Conservation (phyloP, 1,140 invertebrate species). For the Rhizoglyphus robini region DNA sequence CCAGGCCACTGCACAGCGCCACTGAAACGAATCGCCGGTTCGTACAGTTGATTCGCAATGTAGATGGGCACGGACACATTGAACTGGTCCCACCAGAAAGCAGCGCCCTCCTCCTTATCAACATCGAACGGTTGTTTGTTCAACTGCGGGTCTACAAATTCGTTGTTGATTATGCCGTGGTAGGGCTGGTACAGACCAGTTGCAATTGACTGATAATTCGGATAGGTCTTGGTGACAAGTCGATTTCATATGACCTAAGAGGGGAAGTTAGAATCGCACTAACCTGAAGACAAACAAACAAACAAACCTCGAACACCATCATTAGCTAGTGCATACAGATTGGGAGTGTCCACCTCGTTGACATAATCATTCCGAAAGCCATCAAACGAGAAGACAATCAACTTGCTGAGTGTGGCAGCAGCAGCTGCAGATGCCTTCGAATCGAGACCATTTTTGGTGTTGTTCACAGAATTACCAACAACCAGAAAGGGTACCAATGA, state of each 20-base stretch:
- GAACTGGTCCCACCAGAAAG: slow-evolving; percentile 26
- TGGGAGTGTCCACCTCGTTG: slow-evolving; percentile 24
- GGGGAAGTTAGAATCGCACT: neutral
- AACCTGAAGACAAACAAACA: neutral
- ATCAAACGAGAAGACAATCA: slow-evolving; percentile 30
- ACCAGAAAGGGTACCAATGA: too few relatives aligned
- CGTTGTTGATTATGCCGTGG: slow-evolving; percentile 37
- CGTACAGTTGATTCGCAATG: slow-evolving; percentile 20
- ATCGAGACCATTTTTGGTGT: neutral
- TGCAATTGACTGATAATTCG: slow-evolving; percentile 31
- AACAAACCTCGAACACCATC: slow-evolving; percentile 22
- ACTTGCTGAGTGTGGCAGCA: neutral
- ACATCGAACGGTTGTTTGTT: slow-evolving; percentile 20
- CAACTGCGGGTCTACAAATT: slow-evolving; percentile 27
- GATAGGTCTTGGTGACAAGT: slow-evolving; percentile 31
- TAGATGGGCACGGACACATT: slow-evolving; percentile 14
- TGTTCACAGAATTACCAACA: too few relatives aligned
- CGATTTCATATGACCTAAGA: slow-evolving; percentile 14
- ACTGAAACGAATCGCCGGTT: slow-evolving; percentile 18
- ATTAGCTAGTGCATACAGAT: slow-evolving; percentile 21
- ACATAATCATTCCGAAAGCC: slow-evolving; percentile 31
- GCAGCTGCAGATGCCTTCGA: neutral
- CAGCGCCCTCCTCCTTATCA: slow-evolving; percentile 7
- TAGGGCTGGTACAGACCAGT: slow-evolving; percentile 38
- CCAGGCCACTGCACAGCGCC: slow-evolving; percentile 24